phyloP scores from a whole-genome alignment of 2,888 invertebrate species.

The Sesia apiformis region DNA sequence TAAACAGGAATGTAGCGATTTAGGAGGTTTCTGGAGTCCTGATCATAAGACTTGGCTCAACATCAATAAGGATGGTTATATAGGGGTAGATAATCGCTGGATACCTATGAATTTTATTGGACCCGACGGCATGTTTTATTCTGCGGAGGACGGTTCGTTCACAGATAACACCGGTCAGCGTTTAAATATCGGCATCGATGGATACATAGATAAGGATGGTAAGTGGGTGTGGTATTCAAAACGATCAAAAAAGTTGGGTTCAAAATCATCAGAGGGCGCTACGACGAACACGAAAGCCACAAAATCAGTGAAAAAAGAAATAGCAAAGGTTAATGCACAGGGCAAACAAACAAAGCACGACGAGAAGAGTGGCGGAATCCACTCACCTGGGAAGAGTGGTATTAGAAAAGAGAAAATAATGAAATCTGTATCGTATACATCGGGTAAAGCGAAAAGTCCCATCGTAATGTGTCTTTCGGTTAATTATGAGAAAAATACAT shows the following conservation, averaged over 20 bases:
- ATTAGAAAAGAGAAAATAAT: constrained; percentile 14
- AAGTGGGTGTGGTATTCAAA: constrained; percentile 56
- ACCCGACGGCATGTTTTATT: constrained; percentile 55
- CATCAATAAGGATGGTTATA: constrained; percentile 61
- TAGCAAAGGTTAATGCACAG: constrained; percentile 11
- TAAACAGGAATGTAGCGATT: constrained; percentile 55
- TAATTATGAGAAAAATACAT: constrained; percentile 22
- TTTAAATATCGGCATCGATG: constrained; percentile 54
- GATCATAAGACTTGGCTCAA: constrained; percentile 43
- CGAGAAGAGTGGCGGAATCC: not conserved
- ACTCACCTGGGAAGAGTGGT: not conserved
- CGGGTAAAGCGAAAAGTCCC: constrained; percentile 24
- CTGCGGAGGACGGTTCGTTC: constrained; percentile 53
- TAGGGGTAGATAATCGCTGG: constrained; percentile 61
- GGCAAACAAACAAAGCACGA: not conserved
- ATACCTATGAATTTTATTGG: constrained; percentile 55
- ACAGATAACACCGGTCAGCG: constrained; percentile 34
- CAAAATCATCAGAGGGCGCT: constrained; percentile 23
- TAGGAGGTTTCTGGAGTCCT: constrained; percentile 61
- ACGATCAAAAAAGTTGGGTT: constrained; percentile 19
- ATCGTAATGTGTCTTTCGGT: constrained; percentile 40
- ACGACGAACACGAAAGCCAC: constrained; percentile 11
- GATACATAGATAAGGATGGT: constrained; percentile 52
- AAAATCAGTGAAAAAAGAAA: constrained; percentile 9
- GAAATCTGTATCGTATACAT: constrained; percentile 18